Base-by-base conservation (phyloP, 2,797 vertebrate species). In the Pangasius djambal region DNA sequence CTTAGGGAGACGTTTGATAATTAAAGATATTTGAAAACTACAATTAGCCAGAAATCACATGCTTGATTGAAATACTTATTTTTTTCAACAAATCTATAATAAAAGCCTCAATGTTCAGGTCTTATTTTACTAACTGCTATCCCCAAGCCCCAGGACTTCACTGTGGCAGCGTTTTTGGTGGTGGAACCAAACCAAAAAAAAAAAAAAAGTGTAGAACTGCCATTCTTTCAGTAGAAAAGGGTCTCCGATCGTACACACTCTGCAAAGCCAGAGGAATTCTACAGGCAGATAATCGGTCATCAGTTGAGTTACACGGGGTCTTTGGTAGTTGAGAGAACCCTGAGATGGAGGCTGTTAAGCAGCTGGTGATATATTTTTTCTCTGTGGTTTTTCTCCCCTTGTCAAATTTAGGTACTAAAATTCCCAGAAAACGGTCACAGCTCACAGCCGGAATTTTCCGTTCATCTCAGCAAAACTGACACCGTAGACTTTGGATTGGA, bases 381-480 rank as follows among this genome's bases (percentile, higher is more conserved):
- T 86, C 72, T 85, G 72, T 77, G 78, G 63, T 67, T 84, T 90
- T 89, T 90, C 83, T 65, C 55, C 28, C 8, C 48, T 84, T 31
- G 28, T 48, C 74, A 88, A 55, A 61, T 77, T 77, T 50, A 86
- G 85, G 85, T 86, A 85, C 20, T 85, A 82, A 88, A 90, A 91
- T 89, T 86, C 67, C 70, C 70, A 83, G 81, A 79, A 86, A 89
- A 89, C 89, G 78, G 90, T 91, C 75, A 89, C 79, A 87, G 84
- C 59, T 37, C 52, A 8, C 34, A 55, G 6, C 48, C 75, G 89
- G 87, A 91, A 90, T 89, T 88, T 91, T 90, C 89, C 88, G 85
- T 78, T 86, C 78, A 86, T 87, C 81, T 88, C 61, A 89, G 67
- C 78, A 52, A 75, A 77, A 44, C 65, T 22, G 25, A 88, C 81